Evolutionary conservation across 2,797 vertebrate species (phyloP), one percentile per base, ranked within the genome.

Genomic region (Cyprinodon diabolis): DNA sequence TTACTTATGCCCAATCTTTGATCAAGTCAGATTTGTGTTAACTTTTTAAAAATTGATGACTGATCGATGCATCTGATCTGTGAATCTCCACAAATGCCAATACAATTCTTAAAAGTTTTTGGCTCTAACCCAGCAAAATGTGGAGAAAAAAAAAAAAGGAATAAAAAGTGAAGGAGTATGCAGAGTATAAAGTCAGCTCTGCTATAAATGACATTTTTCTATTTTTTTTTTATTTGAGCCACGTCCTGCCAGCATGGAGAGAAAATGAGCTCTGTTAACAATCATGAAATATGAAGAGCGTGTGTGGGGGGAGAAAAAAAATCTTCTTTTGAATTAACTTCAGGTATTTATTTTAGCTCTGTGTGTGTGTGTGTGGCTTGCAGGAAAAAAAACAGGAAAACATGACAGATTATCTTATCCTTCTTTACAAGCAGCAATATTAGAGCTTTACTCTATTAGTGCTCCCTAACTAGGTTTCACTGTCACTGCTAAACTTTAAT

Each of bases 351-450:
- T 68, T 71, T 57, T 55, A 60, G 63, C 52, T 3, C 23, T n/a
- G 58, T 75, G 57, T 67, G 45, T 47, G 49, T 17, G 55, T 78
- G 60, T 60, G 45, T 11, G 45, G 68, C 63, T 71, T 45, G 79
- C 49, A 82, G 79, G 66, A 30, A 30, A 30, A 82, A 74, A 72
- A 80, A 74, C 17, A 74, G 37, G 68, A 78, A 23, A 78, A 12
- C 8, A 69, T 85, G 81, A 92, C 86, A 40, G 72, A 89, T 90
- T 45, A 73, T 80, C 68, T 75, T 77, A 74, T 87, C 55, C 74
- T 51, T 75, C 54, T 78, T 72, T 77, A 76, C 82, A 83, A 80
- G 81, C 81, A 69, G 81, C 73, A 67, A 11, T 79, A 84, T 91
- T 80, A 84, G 69, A 72, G 74, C 58, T 79, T 82, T 72, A 86